Conservation (phyloP, 53 echinoderm and acorn worm species). For the Mesocentrotus franciscanus region DNA sequence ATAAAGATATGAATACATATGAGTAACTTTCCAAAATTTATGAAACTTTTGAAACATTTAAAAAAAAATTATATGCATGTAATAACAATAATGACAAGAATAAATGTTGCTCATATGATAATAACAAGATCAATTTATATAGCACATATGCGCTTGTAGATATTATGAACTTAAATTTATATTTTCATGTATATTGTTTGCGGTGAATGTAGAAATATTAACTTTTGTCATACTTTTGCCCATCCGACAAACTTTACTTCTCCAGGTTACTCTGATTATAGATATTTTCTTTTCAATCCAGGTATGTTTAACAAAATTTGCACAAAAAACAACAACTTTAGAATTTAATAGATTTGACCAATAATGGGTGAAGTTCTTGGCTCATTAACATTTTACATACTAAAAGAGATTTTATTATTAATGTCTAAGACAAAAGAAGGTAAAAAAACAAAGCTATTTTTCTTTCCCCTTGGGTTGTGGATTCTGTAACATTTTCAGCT, state of each 20-base stretch:
- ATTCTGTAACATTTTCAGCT: not conserved
- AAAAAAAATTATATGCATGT: too few species aligned
- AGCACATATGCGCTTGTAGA: too few species aligned
- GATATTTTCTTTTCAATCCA: slow-evolving; percentile 38
- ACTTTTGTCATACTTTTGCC: not conserved
- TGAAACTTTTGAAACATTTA: too few species aligned
- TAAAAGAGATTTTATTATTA: not conserved
- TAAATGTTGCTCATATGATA: too few species aligned
- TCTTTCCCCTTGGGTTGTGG: not conserved
- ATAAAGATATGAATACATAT: not conserved
- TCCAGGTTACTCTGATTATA: slow-evolving; percentile 37
- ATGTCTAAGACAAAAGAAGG: not conserved
- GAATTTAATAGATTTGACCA: not conserved
- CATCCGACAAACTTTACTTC: not conserved
- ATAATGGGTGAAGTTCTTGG: not conserved
- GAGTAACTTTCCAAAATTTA: too few species aligned
- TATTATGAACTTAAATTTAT: not conserved
- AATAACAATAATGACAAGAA: too few species aligned
- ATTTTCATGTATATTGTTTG: not conserved
- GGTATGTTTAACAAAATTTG: not conserved
- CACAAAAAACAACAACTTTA: not conserved
- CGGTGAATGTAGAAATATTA: not conserved
- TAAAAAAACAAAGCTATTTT: too few species aligned
- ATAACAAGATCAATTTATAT: too few species aligned
- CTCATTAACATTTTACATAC: not conserved